Evolutionary conservation across 2,888 invertebrate genomes (phyloP).

Genomic region (Perithous albicinctus): DNA sequence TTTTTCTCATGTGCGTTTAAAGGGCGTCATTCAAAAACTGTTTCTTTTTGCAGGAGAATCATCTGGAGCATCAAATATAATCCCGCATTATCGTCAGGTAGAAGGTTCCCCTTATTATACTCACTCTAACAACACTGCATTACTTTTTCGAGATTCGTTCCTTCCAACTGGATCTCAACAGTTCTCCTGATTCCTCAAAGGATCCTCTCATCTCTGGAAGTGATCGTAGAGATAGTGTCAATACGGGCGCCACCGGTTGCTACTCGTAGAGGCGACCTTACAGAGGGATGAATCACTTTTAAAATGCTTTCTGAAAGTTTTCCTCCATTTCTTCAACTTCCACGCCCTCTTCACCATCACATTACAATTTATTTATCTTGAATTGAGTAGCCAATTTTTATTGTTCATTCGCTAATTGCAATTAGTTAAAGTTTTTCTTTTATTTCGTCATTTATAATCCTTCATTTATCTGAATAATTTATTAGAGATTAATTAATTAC

Average conservation of each 20-base stretch:
- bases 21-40: not conserved
- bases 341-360: slow-evolving; percentile 3
- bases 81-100: slow-evolving; percentile 27
- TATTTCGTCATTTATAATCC: not conserved
- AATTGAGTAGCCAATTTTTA: not conserved
- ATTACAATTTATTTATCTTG: not conserved
- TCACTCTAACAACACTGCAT: slow-evolving; percentile 18
- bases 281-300: slow-evolving; percentile 69
- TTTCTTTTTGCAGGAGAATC: slow-evolving; percentile 10
- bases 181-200: slow-evolving; percentile 46
- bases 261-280: not conserved
- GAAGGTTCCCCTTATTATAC: slow-evolving; percentile 39
- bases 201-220: slow-evolving; percentile 39
- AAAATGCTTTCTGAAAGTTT: slow-evolving; percentile 49
- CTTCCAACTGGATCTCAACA: slow-evolving; percentile 31
- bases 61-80: slow-evolving; percentile 7
- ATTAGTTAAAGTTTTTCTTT: not conserved
- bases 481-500: not conserved
- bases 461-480: not conserved
- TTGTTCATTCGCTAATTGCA: not conserved
- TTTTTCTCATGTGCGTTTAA: too few relatives aligned
- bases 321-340: slow-evolving; percentile 1
- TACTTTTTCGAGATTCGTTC: slow-evolving; percentile 13
- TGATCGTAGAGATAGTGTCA: slow-evolving; percentile 73
- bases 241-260: slow-evolving; percentile 75